Conservation (phyloP, 2,113 vertebrate genomes). For the Phyllopteryx taeniolatus region DNA sequence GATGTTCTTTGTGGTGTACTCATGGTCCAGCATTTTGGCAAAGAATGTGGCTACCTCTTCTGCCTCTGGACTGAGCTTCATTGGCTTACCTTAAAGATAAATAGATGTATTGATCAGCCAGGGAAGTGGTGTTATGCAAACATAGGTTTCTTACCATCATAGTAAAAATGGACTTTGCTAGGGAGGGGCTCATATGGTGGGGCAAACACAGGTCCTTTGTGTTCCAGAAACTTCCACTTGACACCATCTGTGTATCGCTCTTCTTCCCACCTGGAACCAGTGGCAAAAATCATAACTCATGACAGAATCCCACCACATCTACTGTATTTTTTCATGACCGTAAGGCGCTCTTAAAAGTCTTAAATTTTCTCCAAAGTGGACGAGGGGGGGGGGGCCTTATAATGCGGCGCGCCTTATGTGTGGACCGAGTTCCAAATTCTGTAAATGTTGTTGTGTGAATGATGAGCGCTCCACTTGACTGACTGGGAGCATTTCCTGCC, state of each 20-base stretch:
- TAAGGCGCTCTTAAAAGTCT: too few relatives aligned
- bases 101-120: neutral
- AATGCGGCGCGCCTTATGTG: too few relatives aligned
- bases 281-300: neutral
- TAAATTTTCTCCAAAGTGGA: too few relatives aligned
- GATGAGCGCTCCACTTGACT: too few relatives aligned
- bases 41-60: conserved; percentile 98
- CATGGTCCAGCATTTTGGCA: conserved; percentile 98
- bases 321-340: too few relatives aligned
- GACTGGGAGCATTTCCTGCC: too few relatives aligned
- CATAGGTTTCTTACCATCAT: conserved; percentile 83
- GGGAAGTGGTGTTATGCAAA: neutral
- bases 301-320: neutral
- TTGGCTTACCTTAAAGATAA: conserved; percentile 79
- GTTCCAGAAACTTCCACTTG: conserved; percentile 98
- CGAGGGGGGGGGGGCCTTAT: too few relatives aligned
- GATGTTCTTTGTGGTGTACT: conserved; percentile 97
- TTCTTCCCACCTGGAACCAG: conserved; percentile 93
- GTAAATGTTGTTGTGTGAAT: too few relatives aligned
- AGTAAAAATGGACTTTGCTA: conserved; percentile 89
- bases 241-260: conserved; percentile 92
- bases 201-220: conserved; percentile 97
- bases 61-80: conserved; percentile 90
- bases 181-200: conserved; percentile 92
- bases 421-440: too few relatives aligned